Evolutionary conservation across 92 coral and sea anemone species (phyloP).

Genomic region (Micromussa lordhowensis): DNA sequence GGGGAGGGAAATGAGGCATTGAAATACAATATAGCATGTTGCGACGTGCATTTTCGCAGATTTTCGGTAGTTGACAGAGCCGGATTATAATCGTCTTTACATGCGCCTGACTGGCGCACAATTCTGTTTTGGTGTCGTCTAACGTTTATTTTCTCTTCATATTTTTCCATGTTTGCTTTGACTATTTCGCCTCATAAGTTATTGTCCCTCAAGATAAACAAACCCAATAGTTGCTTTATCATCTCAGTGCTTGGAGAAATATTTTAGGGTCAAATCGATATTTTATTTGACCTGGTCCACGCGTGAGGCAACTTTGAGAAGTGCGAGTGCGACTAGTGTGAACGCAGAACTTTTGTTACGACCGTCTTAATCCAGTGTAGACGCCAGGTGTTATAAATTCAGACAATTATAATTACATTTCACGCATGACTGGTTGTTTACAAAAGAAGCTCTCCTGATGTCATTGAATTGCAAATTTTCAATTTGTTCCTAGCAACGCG

Average conservation of each 20-base stretch:
- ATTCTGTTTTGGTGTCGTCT: neutral
- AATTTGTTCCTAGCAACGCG: slow-evolving; percentile 68
- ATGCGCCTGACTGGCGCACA: neutral
- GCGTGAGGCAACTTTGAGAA: neutral
- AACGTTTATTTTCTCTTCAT: neutral
- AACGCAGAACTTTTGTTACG: neutral
- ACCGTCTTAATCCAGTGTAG: neutral
- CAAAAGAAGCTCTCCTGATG: neutral
- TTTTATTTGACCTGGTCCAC: neutral
- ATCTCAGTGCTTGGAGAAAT: neutral
- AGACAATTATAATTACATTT: slow-evolving; percentile 17
- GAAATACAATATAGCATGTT: too few relatives aligned
- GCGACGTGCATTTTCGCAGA: too few relatives aligned
- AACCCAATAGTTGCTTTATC: neutral
- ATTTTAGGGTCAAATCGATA: neutral
- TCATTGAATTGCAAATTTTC: slow-evolving; percentile 41
- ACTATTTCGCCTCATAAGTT: neutral
- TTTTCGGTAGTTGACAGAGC: neutral
- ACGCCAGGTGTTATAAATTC: neutral
- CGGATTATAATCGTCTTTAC: neutral
- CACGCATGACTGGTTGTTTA: neutral
- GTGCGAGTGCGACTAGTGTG: neutral
- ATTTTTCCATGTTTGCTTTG: neutral
- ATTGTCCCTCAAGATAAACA: neutral
- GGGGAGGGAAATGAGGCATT: too few relatives aligned